Evolutionary conservation across 2,113 vertebrate genomes (phyloP).

Genomic region (Labeo rohita): DNA sequence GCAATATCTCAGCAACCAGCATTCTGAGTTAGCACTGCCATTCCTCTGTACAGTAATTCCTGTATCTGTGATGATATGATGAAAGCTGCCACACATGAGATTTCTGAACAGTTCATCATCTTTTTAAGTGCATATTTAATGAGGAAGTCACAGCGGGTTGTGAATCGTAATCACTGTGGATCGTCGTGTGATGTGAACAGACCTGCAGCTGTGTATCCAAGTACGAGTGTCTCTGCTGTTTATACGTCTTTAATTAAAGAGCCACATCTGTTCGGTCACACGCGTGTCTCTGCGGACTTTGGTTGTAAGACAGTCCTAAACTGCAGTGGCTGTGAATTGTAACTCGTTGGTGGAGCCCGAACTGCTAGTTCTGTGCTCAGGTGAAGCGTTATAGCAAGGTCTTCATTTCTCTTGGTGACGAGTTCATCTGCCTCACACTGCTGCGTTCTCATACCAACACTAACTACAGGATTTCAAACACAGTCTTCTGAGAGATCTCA

Average conservation of each 20-base stretch:
- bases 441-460: background rate
- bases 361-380: background rate
- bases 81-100: background rate
- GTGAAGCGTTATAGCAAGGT: background rate
- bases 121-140: background rate
- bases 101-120: background rate
- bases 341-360: background rate
- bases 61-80: background rate
- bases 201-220: background rate
- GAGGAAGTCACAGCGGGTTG: background rate
- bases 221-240: background rate
- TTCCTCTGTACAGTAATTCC: background rate
- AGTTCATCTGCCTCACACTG: background rate
- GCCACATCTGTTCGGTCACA: background rate
- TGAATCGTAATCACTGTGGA: background rate
- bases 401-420: background rate
- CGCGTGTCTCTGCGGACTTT: background rate
- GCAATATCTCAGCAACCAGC: no score
- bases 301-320: background rate
- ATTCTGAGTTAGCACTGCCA: no score
- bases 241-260: conserved; percentile 13
- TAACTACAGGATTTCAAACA: background rate
- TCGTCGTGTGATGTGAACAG: background rate
- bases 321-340: background rate
- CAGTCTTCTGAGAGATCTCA: background rate